Conservation (phyloP, 35 echinoderm and acorn worm genomes). For the Heliocidaris tuberculata region DNA sequence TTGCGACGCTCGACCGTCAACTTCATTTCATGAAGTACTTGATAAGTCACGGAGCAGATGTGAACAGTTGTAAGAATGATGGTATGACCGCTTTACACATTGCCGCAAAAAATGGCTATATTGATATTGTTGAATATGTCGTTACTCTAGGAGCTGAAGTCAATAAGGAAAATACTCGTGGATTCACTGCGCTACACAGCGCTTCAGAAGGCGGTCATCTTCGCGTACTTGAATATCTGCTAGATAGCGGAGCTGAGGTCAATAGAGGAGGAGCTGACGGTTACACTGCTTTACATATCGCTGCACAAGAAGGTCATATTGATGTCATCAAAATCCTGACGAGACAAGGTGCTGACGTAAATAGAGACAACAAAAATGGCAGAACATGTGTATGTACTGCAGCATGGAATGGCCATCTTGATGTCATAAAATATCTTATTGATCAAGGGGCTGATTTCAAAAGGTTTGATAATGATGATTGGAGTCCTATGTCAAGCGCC, state of each 20-base stretch:
- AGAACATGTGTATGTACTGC: neutral
- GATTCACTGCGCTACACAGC: neutral
- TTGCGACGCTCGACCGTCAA: neutral
- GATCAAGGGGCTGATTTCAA: slow-evolving; percentile 14
- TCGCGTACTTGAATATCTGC: neutral
- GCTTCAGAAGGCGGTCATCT: neutral
- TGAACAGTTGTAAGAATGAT: neutral
- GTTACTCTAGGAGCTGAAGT: neutral
- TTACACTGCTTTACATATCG: neutral
- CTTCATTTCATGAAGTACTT: neutral
- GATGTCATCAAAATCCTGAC: neutral
- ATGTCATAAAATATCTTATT: neutral
- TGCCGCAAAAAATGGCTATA: neutral
- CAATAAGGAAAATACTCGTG: neutral
- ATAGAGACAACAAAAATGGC: neutral
- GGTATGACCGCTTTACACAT: neutral
- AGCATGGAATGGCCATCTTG: neutral
- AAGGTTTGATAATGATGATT: neutral
- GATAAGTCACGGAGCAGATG: neutral
- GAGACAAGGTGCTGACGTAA: neutral
- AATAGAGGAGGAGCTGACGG: neutral
- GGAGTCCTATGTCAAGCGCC: neutral
- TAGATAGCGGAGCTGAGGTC: neutral
- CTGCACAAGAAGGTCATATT: neutral
- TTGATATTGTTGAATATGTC: neutral